Evolutionary conservation across 2,888 invertebrate species (phyloP), one percentile per base, ranked within the genome.

Genomic region (Drosophila affinis): DNA sequence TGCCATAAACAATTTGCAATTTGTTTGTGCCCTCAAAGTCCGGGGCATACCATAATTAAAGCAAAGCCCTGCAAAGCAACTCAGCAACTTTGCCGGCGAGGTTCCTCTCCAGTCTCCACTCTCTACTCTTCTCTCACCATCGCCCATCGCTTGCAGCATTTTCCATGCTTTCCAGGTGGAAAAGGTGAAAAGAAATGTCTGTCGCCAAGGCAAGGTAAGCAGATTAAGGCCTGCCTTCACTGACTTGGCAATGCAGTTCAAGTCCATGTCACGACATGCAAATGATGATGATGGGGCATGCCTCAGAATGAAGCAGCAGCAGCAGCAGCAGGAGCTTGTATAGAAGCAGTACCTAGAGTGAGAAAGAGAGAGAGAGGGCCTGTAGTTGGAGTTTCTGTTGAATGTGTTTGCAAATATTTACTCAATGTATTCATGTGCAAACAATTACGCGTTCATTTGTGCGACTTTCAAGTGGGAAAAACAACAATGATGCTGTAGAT

Each of bases 1-100:
- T 82, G 86, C 83, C 83, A 85, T 82, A 82, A 85, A 82, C 81
- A 85, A 85, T 80, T 82, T 82, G 86, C 81, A 85, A 82, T 82
- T 85, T 82, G 81, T 78, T 85, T 85, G 80, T 82, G 77, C 77
- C 77, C 81, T 75, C 77, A 76, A 76, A 51, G 59, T 55, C 49
- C 62, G 21, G 62, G 67, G 47, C 34, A 9, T 14, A 49, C 56
- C 78, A 76, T 85, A 85, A 81, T 81, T 81, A 81, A 81, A 77
- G 86, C 86, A 85, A 79, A 74, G 82, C 80, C 74, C 48, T 57
- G 63, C 71, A 24, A 54, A 71, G 72, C 29, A 29, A 29, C 64
- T 64, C 64, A 58, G 64, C 64, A 58, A 63, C 54, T 72, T 72
- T 65, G 44, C 55, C 53, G 47, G 53, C 53, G 68, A 59, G 60